Percentiles rank a stretch among this genome's conserved stretches.
phyloP scores from a whole-genome alignment of 2,797 vertebrate species.

The Lepus townsendii region DNA sequence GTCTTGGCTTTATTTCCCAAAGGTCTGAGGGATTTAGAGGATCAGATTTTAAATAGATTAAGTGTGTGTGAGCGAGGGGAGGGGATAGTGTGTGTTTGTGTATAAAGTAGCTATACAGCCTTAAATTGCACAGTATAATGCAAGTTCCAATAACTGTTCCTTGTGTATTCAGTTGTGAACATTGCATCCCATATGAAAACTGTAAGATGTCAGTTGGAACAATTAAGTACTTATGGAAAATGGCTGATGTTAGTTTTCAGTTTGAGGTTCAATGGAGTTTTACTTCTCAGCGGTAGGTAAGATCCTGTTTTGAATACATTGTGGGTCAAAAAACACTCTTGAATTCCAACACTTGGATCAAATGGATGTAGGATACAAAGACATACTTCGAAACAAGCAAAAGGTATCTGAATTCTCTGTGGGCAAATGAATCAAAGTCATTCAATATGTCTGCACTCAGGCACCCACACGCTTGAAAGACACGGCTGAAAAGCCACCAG shows the following conservation, averaged over 20 bases:
- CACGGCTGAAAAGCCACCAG: not conserved
- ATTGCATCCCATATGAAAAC: not conserved
- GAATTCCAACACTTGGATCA: not conserved
- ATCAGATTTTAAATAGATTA: constrained; percentile 68
- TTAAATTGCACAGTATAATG: not conserved
- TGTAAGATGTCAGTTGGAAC: constrained; percentile 39
- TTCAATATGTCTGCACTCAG: not conserved
- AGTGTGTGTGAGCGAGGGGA: not conserved
- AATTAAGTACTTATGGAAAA: constrained; percentile 43
- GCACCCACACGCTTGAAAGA: not conserved
- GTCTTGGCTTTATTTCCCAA: constrained; percentile 70
- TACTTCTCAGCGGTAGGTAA: not conserved
- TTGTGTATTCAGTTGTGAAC: constrained; percentile 2
- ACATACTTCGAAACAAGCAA: not conserved
- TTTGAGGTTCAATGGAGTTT: not conserved
- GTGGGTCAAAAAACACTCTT: constrained; percentile 30
- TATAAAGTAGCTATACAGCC: not conserved
- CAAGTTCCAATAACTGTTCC: not conserved
- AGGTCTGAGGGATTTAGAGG: constrained; percentile 36
- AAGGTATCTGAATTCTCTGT: not conserved
- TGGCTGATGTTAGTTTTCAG: constrained; percentile 1
- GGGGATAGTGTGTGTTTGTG: not conserved
- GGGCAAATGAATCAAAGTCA: not conserved
- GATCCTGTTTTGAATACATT: not conserved
- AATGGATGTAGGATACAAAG: not conserved